Conservation (phyloP, 2,888 invertebrate genomes). For the Kuschelorhynchus macadamiae region DNA sequence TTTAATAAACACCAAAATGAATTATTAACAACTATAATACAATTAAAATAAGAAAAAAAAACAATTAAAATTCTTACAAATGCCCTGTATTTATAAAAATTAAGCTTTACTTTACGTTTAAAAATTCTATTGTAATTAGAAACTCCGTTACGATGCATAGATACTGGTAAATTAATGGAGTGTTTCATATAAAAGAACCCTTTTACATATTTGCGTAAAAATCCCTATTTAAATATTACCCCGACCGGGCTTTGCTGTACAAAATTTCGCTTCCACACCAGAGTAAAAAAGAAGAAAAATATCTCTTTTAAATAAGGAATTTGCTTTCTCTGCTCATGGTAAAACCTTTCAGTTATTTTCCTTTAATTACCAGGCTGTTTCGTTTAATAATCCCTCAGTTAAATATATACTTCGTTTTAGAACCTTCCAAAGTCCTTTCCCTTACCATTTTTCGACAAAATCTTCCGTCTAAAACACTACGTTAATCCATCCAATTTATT, state of each 20-base stretch:
- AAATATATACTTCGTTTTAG: slow-evolving; percentile 37
- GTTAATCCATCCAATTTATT: slow-evolving; percentile 43
- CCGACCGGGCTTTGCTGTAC: neutral
- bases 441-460: slow-evolving; percentile 21
- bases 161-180: neutral
- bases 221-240: slow-evolving; percentile 25
- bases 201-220: slow-evolving; percentile 14
- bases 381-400: slow-evolving; percentile 40
- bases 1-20: too few species aligned
- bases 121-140: too few species aligned
- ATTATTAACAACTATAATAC: too few species aligned
- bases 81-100: too few species aligned
- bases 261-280: slow-evolving; percentile 2
- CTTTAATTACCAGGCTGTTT: slow-evolving; percentile 41
- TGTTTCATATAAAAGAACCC: neutral
- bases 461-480: slow-evolving; percentile 29
- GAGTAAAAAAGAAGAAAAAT: slow-evolving; percentile 13
- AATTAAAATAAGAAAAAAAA: too few species aligned
- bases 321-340: slow-evolving; percentile 6
- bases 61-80: too few species aligned
- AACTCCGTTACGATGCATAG: neutral
- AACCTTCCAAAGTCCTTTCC: slow-evolving; percentile 20
- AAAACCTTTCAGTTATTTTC: slow-evolving; percentile 41
- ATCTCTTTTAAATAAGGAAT: slow-evolving; percentile 10
- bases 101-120: too few species aligned